Conservation (phyloP, 1,140 invertebrate genomes). For the Diachasmimorpha longicaudata region DNA sequence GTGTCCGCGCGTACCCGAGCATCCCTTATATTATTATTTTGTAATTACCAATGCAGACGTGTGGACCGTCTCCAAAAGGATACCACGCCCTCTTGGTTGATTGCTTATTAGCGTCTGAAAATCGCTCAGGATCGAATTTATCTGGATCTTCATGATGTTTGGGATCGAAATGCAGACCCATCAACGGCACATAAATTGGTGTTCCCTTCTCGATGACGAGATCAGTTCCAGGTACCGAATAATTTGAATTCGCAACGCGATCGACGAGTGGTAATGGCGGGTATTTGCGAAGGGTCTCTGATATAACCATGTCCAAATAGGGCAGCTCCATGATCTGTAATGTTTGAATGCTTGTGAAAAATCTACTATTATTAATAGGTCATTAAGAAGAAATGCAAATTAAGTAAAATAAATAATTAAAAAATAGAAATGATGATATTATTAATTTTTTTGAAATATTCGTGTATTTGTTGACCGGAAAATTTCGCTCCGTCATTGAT, state of each 20-base stretch:
- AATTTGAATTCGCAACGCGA: slow-evolving; percentile 55
- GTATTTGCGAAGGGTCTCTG: slow-evolving; percentile 61
- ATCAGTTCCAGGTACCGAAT: slow-evolving; percentile 53
- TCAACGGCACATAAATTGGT: slow-evolving; percentile 37
- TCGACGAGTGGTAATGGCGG: slow-evolving; percentile 66
- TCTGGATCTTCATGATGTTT: slow-evolving; percentile 58
- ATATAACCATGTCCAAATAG: slow-evolving; percentile 41
- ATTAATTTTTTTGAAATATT: too few relatives aligned
- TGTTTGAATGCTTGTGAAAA: too few relatives aligned
- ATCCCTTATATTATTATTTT: too few relatives aligned
- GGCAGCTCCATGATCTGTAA: slow-evolving; percentile 36
- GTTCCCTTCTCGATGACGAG: slow-evolving; percentile 53
- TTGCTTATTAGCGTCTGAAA: slow-evolving; percentile 63
- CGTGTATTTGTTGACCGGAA: too few relatives aligned
- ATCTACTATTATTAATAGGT: too few relatives aligned
- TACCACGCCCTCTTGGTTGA: slow-evolving; percentile 58
- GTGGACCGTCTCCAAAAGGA: slow-evolving; percentile 67
- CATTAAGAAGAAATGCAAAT: too few relatives aligned
- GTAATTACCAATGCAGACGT: slow-evolving; percentile 64
- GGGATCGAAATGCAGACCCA: slow-evolving; percentile 54
- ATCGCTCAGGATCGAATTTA: slow-evolving; percentile 72
- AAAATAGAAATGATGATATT: too few relatives aligned
- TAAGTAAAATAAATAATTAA: too few relatives aligned
- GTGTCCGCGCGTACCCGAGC: too few relatives aligned
- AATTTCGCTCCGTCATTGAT: too few relatives aligned